phyloP scores from a whole-genome alignment of 2,797 vertebrate genomes.

The Neosilurus hyrtlii region DNA sequence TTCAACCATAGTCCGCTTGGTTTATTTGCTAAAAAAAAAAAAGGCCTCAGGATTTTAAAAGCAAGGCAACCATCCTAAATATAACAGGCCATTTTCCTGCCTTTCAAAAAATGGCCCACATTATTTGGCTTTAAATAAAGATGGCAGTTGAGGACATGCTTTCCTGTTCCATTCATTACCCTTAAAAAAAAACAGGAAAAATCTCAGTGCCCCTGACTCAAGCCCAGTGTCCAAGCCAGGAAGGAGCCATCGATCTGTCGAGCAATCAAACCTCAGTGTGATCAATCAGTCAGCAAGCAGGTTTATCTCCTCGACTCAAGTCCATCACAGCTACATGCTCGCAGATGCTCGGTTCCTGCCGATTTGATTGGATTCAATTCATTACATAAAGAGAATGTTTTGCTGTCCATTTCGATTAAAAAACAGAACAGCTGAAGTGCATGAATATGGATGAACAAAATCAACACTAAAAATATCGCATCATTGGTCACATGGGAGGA shows the following conservation, averaged over 20 bases:
- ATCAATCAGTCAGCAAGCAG: slow-evolving; percentile 52
- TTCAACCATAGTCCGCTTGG: not conserved
- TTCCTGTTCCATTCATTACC: slow-evolving; percentile 56
- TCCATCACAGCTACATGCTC: slow-evolving; percentile 35
- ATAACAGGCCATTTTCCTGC: slow-evolving; percentile 37
- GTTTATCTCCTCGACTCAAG: slow-evolving; percentile 50
- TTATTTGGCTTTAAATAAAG: slow-evolving; percentile 43
- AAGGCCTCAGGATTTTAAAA: not conserved
- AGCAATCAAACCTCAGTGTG: slow-evolving; percentile 52
- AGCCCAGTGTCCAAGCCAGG: slow-evolving; percentile 42
- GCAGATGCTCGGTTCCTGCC: slow-evolving; percentile 11
- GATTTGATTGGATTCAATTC: slow-evolving; percentile 39
- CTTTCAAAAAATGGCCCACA: slow-evolving; percentile 38
- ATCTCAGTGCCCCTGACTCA: slow-evolving; percentile 42
- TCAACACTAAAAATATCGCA: not conserved
- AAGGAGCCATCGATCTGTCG: slow-evolving; percentile 49
- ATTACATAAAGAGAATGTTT: not conserved
- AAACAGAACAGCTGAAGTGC: not conserved
- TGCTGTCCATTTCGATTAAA: slow-evolving; percentile 14
- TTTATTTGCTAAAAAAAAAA: not conserved
- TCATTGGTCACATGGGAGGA: not conserved
- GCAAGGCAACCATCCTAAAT: slow-evolving; percentile 35
- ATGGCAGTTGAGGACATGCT: slow-evolving; percentile 42
- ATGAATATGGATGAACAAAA: slow-evolving; percentile 2
- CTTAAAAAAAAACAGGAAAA: slow-evolving; percentile 37